phyloP scores from a whole-genome alignment of 2,797 vertebrate species.

The Sebastes flavidus region DNA sequence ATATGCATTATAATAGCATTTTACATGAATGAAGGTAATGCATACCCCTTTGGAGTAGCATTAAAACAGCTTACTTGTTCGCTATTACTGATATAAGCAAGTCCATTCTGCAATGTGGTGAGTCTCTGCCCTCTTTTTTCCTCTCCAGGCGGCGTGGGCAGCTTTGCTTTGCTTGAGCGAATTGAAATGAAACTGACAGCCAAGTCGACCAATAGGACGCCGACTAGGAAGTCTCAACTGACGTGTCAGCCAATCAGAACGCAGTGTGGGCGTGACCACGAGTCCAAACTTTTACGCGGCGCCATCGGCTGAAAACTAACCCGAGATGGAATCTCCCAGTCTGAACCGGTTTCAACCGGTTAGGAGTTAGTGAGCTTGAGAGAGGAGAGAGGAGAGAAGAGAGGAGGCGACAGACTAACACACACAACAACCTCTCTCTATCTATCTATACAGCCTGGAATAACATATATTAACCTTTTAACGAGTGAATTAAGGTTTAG shows the following conservation, averaged over 20 bases:
- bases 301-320: slow-evolving; percentile 99
- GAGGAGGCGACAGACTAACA: slow-evolving; percentile 85
- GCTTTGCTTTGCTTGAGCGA: slow-evolving; percentile 66
- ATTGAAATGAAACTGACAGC: slow-evolving; percentile 78
- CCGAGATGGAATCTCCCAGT: slow-evolving; percentile 99
- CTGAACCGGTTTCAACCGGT: slow-evolving; percentile 99
- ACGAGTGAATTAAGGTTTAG: no score
- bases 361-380: slow-evolving; percentile 95
- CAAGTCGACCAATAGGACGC: slow-evolving; percentile 29
- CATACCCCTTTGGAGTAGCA: not conserved
- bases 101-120: slow-evolving; percentile 73
- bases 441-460: no score
- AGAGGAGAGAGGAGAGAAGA: slow-evolving; percentile 90
- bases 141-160: slow-evolving; percentile 83
- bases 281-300: slow-evolving; percentile 99
- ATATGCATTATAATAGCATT: no score
- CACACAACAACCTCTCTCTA: slow-evolving; percentile 63
- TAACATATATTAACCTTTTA: no score
- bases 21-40: not conserved
- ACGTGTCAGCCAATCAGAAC: slow-evolving; percentile 77
- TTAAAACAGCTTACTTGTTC: slow-evolving; percentile 34
- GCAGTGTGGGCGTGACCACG: slow-evolving; percentile 83
- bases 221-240: slow-evolving; percentile 28
- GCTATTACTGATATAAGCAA: slow-evolving; percentile 43
- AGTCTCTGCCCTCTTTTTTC: slow-evolving; percentile 85